These are phyloP conservation scores for Macrotrachela quadricornifera DNA, from an alignment of 1,140 invertebrate species.

Conservation along the genomic window DNA sequence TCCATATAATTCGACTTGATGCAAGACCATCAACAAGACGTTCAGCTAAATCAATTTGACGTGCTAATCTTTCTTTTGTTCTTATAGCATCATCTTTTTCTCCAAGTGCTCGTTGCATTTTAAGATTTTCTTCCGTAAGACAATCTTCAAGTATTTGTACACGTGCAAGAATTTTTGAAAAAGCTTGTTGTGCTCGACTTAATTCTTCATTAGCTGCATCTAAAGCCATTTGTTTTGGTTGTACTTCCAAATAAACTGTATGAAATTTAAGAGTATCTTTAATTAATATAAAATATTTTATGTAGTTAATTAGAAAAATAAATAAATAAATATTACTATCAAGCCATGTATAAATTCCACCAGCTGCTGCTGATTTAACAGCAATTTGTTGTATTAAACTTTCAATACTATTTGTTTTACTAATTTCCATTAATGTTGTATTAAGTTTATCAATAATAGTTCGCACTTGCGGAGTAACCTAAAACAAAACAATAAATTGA, in stretches of 20 bases:
- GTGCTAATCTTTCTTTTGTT: neutral
- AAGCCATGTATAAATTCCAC: neutral
- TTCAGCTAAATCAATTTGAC: neutral
- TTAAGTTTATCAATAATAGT: too few species aligned
- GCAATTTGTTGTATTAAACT: too few species aligned
- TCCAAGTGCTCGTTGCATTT: neutral
- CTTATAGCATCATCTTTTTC: neutral
- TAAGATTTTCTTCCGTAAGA: neutral
- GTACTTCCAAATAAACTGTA: neutral
- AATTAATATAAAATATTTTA: too few species aligned
- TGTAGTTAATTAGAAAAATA: too few species aligned
- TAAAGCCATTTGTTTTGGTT: neutral
- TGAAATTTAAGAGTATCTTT: neutral
- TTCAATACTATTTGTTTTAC: too few species aligned
- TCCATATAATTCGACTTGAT: neutral
- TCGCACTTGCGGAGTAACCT: too few species aligned
- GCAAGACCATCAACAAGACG: neutral
- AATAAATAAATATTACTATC: neutral
- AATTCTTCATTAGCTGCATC: neutral
- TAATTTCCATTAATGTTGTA: too few species aligned
- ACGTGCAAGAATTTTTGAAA: too few species aligned
- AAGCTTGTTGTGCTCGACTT: neutral
- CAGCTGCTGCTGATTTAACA: constrained; percentile 33
- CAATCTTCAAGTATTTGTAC: neutral
- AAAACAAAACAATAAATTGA: too few species aligned